Evolutionary conservation across 2,888 invertebrate genomes (phyloP).

Genomic region (Punctoribates punctum): DNA sequence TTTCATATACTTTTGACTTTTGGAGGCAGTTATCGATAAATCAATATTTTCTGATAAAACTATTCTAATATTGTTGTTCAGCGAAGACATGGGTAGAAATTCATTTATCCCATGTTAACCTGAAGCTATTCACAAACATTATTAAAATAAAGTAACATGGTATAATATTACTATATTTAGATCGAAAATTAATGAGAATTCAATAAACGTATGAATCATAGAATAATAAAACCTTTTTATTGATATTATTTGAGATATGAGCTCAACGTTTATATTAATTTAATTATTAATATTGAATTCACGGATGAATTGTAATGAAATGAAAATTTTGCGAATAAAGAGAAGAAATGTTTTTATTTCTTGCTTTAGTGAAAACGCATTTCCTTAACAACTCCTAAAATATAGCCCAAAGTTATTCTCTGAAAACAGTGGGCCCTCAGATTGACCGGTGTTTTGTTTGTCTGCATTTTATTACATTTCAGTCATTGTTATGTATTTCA

Average conservation of each 20-base stretch:
- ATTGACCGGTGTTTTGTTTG: background rate
- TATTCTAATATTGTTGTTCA: background rate
- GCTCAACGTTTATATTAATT: too few species aligned
- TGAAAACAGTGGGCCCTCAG: background rate
- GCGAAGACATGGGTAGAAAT: background rate
- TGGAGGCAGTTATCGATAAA: background rate
- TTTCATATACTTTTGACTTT: background rate
- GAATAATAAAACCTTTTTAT: too few species aligned
- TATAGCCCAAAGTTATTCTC: background rate
- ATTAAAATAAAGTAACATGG: too few species aligned
- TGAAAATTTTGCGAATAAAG: background rate
- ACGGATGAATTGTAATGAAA: background rate
- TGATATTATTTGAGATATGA: too few species aligned
- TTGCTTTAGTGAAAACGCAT: conserved; percentile 21
- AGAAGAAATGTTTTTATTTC: conserved; percentile 10
- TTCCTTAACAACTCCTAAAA: conserved; percentile 27
- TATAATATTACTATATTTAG: too few species aligned
- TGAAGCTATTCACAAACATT: too few species aligned
- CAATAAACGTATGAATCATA: conserved; percentile 8
- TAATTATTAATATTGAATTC: background rate
- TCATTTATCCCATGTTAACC: too few species aligned
- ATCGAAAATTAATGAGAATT: too few species aligned
- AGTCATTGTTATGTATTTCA: conserved; percentile 1
- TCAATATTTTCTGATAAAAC: background rate
- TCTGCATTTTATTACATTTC: background rate